These are phyloP conservation scores for Atlantisia rogersi DNA, from an alignment of 2,113 vertebrate genomes.

Conservation along the genomic window DNA sequence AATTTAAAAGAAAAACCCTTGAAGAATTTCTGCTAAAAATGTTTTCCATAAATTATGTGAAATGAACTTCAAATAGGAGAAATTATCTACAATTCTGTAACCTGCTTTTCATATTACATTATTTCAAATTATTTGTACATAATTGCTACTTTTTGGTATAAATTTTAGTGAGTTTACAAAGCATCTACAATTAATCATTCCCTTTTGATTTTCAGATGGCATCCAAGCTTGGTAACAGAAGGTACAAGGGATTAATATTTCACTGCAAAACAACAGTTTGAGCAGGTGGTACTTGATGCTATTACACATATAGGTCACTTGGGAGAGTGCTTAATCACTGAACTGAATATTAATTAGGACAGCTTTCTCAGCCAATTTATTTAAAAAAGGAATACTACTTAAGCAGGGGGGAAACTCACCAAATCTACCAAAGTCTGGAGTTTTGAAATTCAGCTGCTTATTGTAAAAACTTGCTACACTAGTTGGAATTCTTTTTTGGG, in stretches of 20 bases:
- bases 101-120: neutral
- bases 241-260: slow-evolving; percentile 57
- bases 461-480: neutral
- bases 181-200: slow-evolving; percentile 32
- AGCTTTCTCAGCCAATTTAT: slow-evolving; percentile 22
- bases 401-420: neutral
- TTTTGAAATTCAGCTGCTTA: neutral
- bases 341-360: slow-evolving; percentile 67
- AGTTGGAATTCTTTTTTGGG: neutral
- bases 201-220: slow-evolving; percentile 46
- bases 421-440: neutral
- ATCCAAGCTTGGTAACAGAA: slow-evolving; percentile 52
- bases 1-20: neutral
- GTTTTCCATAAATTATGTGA: neutral
- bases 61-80: neutral
- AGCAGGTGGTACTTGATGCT: slow-evolving; percentile 62
- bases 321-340: slow-evolving; percentile 58
- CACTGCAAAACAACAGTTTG: slow-evolving; percentile 54
- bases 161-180: slow-evolving; percentile 29
- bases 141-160: neutral
- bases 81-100: neutral
- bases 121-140: neutral
- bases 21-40: neutral
- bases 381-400: neutral
- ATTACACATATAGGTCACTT: slow-evolving; percentile 62